These are phyloP conservation scores for Hyperoplus immaculatus DNA, from an alignment of 2,797 vertebrate genomes.

Conservation along the genomic window DNA sequence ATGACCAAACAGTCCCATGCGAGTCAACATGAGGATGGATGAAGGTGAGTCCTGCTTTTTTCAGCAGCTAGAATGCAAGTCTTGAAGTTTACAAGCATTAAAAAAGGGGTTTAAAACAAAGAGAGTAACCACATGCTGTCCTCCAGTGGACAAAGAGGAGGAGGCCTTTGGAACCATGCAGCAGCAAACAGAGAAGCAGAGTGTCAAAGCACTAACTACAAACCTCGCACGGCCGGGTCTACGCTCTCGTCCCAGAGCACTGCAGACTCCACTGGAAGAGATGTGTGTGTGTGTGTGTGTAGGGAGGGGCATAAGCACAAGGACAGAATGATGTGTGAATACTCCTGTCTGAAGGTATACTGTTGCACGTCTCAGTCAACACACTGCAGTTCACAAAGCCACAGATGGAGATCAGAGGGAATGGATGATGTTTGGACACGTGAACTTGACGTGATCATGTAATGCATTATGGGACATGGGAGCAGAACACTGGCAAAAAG, in stretches of 20 bases:
- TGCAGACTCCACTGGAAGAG: conserved; percentile 84
- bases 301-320: conserved; percentile 51
- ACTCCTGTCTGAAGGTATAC: conserved; percentile 26
- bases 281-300: conserved; percentile 12
- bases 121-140: conserved; percentile 57
- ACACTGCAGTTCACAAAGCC: conserved; percentile 38
- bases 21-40: conserved; percentile 1
- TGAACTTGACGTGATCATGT: conserved; percentile 42
- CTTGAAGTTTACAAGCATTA: neutral
- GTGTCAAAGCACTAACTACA: conserved; percentile 53
- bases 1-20: conserved; percentile 41
- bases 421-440: conserved; percentile 44
- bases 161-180: conserved; percentile 62
- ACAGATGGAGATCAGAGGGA: conserved; percentile 69
- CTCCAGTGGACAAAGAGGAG: neutral
- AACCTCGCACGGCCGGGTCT: conserved; percentile 85
- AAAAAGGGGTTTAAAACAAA: neutral
- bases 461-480: conserved; percentile 41
- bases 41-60: conserved; percentile 11
- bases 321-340: conserved; percentile 9
- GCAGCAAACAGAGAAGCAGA: conserved; percentile 18
- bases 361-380: conserved; percentile 9
- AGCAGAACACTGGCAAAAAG: conserved; percentile 30
- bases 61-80: conserved; percentile 14
- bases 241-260: conserved; percentile 81